These are phyloP conservation scores for Bombus waltoni DNA, from an alignment of 1,140 invertebrate species.

Conservation along the genomic window DNA sequence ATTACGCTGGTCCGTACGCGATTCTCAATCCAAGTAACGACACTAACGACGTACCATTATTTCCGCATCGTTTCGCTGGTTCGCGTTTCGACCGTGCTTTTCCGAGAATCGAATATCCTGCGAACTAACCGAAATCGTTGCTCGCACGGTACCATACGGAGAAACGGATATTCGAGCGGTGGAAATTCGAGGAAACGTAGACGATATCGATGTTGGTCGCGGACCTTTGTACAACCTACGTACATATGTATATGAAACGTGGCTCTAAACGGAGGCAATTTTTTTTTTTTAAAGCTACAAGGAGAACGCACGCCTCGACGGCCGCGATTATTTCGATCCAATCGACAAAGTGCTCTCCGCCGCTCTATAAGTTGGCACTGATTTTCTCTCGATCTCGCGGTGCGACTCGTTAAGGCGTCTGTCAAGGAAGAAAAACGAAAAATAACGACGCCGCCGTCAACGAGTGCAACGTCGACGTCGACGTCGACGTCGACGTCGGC, in stretches of 20 bases:
- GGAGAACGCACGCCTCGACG: too few relatives aligned
- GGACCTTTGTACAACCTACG: background rate
- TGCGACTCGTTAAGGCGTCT: slow-evolving; percentile 39
- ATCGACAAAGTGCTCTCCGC: slow-evolving; percentile 23
- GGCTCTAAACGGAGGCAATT: background rate
- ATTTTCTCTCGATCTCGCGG: slow-evolving; percentile 38
- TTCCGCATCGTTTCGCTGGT: background rate
- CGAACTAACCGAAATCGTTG: background rate
- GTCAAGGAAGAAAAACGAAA: slow-evolving; percentile 35
- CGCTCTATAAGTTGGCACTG: background rate
- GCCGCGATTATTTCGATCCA: slow-evolving; percentile 14
- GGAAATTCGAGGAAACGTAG: background rate
- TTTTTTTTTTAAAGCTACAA: background rate
- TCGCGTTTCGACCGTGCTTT: background rate
- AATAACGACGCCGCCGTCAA: slow-evolving; percentile 9
- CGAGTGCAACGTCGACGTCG: background rate
- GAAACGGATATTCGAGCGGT: background rate
- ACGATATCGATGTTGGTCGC: too few relatives aligned
- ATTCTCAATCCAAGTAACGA: slow-evolving; percentile 25
- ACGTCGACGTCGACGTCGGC: background rate
- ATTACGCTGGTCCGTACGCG: background rate
- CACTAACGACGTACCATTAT: slow-evolving; percentile 27
- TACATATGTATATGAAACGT: background rate
- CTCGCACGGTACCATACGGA: too few relatives aligned
- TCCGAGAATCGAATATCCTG: background rate